Evolutionary conservation across 1,140 invertebrate genomes (phyloP).

Genomic region (Brachionus rotundiformis): DNA sequence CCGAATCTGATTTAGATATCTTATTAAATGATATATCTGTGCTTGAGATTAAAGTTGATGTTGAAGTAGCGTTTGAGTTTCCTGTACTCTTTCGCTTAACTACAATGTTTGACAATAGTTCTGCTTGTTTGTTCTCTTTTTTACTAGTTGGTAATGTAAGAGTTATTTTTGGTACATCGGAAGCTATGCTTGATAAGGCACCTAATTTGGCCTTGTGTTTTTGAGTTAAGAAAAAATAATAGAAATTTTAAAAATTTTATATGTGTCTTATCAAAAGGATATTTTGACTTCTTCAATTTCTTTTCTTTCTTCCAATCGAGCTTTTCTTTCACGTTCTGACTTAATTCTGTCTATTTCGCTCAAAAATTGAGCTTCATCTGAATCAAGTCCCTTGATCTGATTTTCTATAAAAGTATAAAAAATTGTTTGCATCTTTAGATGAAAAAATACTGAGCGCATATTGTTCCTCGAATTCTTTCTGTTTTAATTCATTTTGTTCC

Average conservation of each 20-base stretch:
- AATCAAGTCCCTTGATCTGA: conserved; percentile 41
- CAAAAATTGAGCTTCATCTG: conserved; percentile 46
- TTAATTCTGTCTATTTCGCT: conserved; percentile 30
- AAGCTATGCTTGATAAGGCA: background rate
- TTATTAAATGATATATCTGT: conserved; percentile 19
- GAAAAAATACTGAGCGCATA: conserved; percentile 47
- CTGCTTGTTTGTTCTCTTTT: conserved; percentile 48
- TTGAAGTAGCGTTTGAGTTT: background rate
- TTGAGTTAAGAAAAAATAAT: conserved; percentile 12
- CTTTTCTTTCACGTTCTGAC: conserved; percentile 4
- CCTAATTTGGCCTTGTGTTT: conserved; percentile 28
- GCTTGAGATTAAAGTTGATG: conserved; percentile 21
- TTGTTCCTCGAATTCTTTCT: conserved; percentile 44
- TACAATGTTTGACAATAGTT: conserved; percentile 18
- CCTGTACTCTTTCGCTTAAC: conserved; percentile 36
- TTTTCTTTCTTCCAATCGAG: conserved; percentile 23
- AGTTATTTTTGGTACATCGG: conserved; percentile 23
- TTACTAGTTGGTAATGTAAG: conserved; percentile 6
- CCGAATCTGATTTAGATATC: conserved; percentile 20
- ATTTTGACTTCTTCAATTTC: conserved; percentile 52
- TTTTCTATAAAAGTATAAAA: conserved; percentile 33
- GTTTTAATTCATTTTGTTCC: conserved; percentile 47
- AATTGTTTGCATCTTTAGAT: background rate
- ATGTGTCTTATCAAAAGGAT: conserved; percentile 34
- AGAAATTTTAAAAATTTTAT: background rate